Evolutionary conservation across 2,113 vertebrate species (phyloP).

Genomic region (Gymnocephalus cernua): DNA sequence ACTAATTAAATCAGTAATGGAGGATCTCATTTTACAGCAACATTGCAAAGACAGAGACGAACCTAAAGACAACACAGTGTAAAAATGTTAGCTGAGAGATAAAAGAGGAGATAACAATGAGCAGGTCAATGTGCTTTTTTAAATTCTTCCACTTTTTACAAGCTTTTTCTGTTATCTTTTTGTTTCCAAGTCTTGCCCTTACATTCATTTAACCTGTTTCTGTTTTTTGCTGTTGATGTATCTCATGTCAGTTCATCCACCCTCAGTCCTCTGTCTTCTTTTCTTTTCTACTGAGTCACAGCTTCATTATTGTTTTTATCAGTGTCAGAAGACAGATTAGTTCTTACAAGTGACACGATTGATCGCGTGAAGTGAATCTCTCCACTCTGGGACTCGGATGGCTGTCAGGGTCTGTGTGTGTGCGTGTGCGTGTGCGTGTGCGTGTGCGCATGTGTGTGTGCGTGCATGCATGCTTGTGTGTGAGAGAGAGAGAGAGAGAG

Average conservation of each 20-base stretch:
- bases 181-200: neutral
- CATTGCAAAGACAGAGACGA: conserved; percentile 12
- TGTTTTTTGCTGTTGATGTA: conserved; percentile 47
- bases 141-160: conserved; percentile 5
- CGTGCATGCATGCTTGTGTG: neutral
- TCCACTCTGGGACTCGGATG: neutral
- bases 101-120: conserved; percentile 13
- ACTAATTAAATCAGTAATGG: conserved; percentile 60
- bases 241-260: conserved; percentile 24
- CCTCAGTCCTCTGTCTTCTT: conserved; percentile 44
- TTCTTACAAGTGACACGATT: conserved; percentile 16
- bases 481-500: neutral
- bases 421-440: neutral
- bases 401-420: conserved; percentile 13
- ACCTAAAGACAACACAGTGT: conserved; percentile 20
- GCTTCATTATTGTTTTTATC: conserved; percentile 59
- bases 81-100: neutral
- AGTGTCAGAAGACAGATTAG: conserved; percentile 53
- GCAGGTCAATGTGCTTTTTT: conserved; percentile 20
- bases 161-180: neutral
- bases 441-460: neutral
- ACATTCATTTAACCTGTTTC: neutral
- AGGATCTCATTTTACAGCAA: conserved; percentile 33
- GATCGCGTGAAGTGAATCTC: conserved; percentile 13
- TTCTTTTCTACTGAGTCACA: conserved; percentile 24